Base-by-base conservation (phyloP, 37 sponge, comb jelly and placozoan species). In the Cliona cf. orientalis region DNA sequence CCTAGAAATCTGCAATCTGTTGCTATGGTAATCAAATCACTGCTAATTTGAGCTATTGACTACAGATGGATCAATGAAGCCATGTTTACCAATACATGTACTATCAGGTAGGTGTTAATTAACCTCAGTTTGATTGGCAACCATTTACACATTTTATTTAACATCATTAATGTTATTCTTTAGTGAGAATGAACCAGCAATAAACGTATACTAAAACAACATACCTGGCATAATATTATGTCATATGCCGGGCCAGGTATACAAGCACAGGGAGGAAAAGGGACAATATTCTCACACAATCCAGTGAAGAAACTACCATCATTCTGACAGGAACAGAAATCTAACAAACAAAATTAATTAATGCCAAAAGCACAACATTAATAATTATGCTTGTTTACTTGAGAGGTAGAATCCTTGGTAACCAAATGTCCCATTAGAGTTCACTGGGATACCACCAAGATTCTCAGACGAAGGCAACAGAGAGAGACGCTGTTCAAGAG, bases 291-390 rank as follows among this genome's bases (percentile, higher is more conserved):
- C 5, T 3, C 36, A 72, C 73, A 72, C n/a, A 41, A 32, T 1
- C 73, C 73, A 2, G 25, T 14, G 42, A 72, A 72, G 28, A 72
- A 28, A 31, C 1, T 12, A n/a, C 4, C 55, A 5, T 2, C 49
- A 14, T 2, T 21, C 73, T 21, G 55, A 72, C 73, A 72, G 4
- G 55, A 46, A 72, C 73, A 72, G 5, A 55, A 72, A 49, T 39
- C 73, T 72, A 67, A 3, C 32, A 32, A 36, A 28, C 26, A 5
- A 22, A 5, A 35, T 49, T 49, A 49, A 14, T 19, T 14, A 49
- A 49, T 9, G 9, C 14, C 9, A 9, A 49, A 19, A 19, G 53
- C 9, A 49, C 53, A 9, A 49, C 14, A 49, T 14, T 19, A 49
- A 49, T 49, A 19, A 49, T 14, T 49, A 49, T 9, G 14, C 53